A percentile compares a stretch with the other conserved stretches of the same genome.
Conservation (phyloP, 2,113 vertebrate genomes). For the Larimichthys crocea region DNA sequence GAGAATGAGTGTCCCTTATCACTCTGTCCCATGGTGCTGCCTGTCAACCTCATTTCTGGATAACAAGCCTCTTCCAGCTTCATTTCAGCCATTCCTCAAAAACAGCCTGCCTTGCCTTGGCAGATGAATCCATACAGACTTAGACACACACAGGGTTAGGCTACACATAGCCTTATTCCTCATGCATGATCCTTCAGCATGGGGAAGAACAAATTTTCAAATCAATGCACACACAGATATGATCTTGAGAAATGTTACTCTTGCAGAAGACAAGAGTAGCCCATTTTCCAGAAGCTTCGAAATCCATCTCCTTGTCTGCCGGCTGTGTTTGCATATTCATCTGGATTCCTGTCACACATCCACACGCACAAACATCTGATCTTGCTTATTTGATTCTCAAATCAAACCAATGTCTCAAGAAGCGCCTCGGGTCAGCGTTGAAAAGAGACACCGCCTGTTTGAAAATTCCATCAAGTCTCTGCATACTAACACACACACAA, state of each 20-base stretch:
- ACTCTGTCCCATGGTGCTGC: conserved; percentile 36
- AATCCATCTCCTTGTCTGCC: neutral
- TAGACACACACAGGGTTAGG: conserved; percentile 16
- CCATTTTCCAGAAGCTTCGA: conserved; percentile 5
- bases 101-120: neutral
- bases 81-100: conserved; percentile 34
- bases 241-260: conserved; percentile 20
- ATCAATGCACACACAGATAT: neutral
- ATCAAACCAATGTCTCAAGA: conserved; percentile 15
- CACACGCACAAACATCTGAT: conserved; percentile 21
- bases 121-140: conserved; percentile 17
- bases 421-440: neutral
- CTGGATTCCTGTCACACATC: conserved; percentile 18
- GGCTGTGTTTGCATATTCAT: conserved; percentile 19
- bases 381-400: conserved; percentile 10
- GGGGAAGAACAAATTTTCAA: conserved; percentile 17
- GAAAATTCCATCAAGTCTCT: conserved; percentile 1
- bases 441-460: neutral
- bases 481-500: conserved; percentile 1
- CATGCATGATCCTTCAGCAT: neutral
- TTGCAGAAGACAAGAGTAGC: neutral
- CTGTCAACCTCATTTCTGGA: conserved; percentile 44
- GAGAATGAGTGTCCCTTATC: conserved; percentile 52
- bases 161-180: neutral
- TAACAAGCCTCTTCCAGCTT: conserved; percentile 49